These are phyloP conservation scores for Oxyruncus cristatus DNA, from an alignment of 2,113 vertebrate genomes.

Conservation along the genomic window DNA sequence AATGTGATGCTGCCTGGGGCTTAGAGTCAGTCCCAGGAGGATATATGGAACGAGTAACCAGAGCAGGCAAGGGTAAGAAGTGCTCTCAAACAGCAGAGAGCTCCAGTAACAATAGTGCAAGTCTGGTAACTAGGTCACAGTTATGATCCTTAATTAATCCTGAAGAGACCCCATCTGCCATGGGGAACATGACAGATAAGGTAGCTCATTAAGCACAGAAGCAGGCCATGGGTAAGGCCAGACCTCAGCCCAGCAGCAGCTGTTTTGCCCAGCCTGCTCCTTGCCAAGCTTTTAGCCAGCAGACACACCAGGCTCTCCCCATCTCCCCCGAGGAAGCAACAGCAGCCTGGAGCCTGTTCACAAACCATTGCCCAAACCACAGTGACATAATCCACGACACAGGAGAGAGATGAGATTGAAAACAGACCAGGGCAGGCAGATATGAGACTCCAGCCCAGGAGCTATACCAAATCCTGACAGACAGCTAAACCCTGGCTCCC, in stretches of 20 bases:
- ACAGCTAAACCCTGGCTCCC: background rate
- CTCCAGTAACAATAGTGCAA: constrained; percentile 7
- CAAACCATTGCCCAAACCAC: background rate
- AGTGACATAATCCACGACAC: background rate
- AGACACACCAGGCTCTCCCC: background rate
- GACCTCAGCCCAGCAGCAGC: background rate
- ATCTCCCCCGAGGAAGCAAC: fast-evolving
- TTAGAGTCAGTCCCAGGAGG: background rate
- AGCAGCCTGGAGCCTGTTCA: background rate
- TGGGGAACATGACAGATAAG: background rate
- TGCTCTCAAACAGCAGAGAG: background rate
- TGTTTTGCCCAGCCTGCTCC: background rate
- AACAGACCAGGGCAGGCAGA: background rate
- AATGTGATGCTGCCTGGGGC: background rate
- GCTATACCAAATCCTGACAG: background rate
- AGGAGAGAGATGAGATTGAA: background rate
- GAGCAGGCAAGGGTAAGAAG: background rate
- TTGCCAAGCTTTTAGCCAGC: background rate
- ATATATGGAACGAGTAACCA: background rate
- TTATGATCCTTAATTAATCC: constrained; percentile 61
- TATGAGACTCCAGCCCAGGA: background rate
- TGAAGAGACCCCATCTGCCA: constrained; percentile 27
- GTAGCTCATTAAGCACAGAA: background rate
- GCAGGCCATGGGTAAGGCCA: background rate
- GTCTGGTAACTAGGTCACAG: constrained; percentile 52